Evolutionary conservation across 2,797 vertebrate genomes (phyloP), one percentile per base, ranked within the genome.

Genomic region (Hydrolagus colliei): DNA sequence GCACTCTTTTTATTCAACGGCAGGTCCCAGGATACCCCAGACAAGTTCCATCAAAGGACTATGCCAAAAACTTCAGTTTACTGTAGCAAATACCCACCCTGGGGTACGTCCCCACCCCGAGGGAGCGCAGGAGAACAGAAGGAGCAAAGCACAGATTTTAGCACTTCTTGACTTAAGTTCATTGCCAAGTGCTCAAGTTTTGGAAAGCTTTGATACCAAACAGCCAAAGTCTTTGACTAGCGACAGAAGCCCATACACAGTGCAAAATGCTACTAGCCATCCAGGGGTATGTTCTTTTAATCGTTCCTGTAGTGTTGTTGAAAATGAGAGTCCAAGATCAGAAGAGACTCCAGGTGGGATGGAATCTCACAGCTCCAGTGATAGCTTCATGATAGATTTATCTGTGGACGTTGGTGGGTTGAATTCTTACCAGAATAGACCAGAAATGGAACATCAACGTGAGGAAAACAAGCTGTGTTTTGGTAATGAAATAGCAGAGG

Each of bases 61-160:
- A 59, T 59, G 41, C 62, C 88, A 86, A 62, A 67, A 22, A 63
- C 86, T 88, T 75, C 88, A 78, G 0, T 87, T 68, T 0, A 0
- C 0, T 12, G n/a, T 72, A 82, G 27, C 86, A 73, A 12, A 76
- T 1, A 1, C 5, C 72, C 71, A 67, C 61, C 2, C 73, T 20
- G 77, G 16, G 41, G 32, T 16, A 8, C 13, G 2, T 84, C 41
- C 75, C 2, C 68, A 0, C 59, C 35, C 0, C 0, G 0, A 4
- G 22, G 61, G 79, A 41, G 85, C 86, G 78, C 88, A 90, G 22
- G 91, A 89, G 32, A 92, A 88, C 18, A 86, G 90, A 88, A 91
- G 94, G 88, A 95, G 93, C 90, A 93, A 90, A 61, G 91, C 92
- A 72, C 90, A 92, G 87, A 95, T 95, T 86, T 86, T 95, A 80